Evolutionary conservation across 2,888 invertebrate genomes (phyloP).

Genomic region (Palloptera scutellata): DNA sequence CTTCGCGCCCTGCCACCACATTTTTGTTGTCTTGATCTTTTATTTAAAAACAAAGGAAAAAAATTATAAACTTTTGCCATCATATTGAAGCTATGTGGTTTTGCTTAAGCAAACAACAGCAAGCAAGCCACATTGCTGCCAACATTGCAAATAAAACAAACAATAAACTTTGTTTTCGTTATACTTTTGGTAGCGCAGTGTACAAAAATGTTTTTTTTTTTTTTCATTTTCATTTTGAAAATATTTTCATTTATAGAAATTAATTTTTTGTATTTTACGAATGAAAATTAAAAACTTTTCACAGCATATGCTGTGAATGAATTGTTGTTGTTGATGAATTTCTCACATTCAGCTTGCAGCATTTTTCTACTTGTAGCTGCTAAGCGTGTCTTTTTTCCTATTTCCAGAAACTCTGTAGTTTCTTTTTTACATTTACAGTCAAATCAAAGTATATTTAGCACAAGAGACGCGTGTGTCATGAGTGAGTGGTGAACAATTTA

Average conservation of each 20-base stretch:
- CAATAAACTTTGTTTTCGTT: conserved; percentile 1
- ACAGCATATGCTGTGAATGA: no score
- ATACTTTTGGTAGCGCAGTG: no score
- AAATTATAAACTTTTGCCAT: not conserved
- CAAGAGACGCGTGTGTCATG: conserved; percentile 12
- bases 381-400: not conserved
- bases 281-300: no score
- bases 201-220: conserved; percentile 5
- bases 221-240: conserved; percentile 14
- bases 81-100: not conserved
- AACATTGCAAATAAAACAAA: conserved; percentile 13
- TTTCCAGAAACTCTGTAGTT: not conserved
- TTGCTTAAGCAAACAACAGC: not conserved
- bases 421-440: not conserved
- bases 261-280: conserved; percentile 9
- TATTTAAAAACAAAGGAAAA: conserved; percentile 11
- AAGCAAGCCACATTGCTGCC: not conserved
- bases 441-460: not conserved
- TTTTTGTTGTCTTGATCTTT: not conserved
- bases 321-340: no score
- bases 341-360: not conserved
- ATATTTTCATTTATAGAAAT: conserved; percentile 14
- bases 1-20: not conserved
- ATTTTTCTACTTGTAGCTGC: not conserved
- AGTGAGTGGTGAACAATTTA: not conserved